Evolutionary conservation across 2,888 invertebrate genomes (phyloP).

Genomic region (Diplolepis rosae): DNA sequence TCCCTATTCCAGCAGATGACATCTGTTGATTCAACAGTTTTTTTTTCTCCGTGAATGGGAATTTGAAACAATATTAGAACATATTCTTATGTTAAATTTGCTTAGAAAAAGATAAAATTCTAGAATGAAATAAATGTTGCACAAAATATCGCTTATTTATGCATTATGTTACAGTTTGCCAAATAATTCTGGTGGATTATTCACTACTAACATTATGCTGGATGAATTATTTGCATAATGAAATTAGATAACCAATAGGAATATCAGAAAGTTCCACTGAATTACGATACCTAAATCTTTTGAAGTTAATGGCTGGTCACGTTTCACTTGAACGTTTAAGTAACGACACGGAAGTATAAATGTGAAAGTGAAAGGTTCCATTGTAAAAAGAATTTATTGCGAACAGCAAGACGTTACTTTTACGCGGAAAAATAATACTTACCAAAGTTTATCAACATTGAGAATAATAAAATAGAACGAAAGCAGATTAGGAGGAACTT

Average conservation of each 20-base stretch:
- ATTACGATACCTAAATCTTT: constrained; percentile 11
- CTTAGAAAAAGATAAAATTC: too few relatives aligned
- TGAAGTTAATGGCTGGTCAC: not conserved
- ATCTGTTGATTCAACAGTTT: too few relatives aligned
- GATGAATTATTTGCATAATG: not conserved
- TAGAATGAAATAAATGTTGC: too few relatives aligned
- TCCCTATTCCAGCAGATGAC: too few relatives aligned
- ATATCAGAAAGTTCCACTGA: not conserved
- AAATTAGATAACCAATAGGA: not conserved
- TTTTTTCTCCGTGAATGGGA: too few relatives aligned
- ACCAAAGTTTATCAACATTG: not conserved
- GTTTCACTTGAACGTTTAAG: constrained; percentile 8
- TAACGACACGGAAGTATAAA: constrained; percentile 35
- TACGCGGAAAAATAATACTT: not conserved
- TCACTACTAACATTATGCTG: not conserved
- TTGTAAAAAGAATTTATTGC: constrained; percentile 29
- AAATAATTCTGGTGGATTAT: not conserved
- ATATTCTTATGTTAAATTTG: too few relatives aligned
- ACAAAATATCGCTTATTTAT: too few relatives aligned
- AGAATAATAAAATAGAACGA: too few relatives aligned
- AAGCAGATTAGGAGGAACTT: too few relatives aligned
- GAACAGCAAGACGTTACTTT: not conserved
- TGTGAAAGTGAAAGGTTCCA: constrained; percentile 45
- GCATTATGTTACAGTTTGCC: not conserved
- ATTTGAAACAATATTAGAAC: too few relatives aligned